Conservation (phyloP, 2,113 vertebrate species). For the Pungitius pungitius region DNA sequence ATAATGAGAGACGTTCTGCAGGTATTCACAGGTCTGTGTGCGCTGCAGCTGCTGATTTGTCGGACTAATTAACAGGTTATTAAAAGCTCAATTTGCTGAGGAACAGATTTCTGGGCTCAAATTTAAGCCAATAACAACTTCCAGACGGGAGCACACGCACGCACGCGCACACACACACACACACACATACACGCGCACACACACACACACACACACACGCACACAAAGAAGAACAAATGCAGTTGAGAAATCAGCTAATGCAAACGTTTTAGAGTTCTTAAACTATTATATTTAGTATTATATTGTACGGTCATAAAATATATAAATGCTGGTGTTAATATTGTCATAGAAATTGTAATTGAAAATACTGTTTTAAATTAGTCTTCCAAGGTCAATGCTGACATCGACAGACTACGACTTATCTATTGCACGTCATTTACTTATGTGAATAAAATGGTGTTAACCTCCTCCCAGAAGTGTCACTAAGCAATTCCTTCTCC, state of each 20-base stretch:
- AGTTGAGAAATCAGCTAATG: not conserved
- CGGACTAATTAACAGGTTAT: conserved; percentile 68
- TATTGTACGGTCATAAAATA: not conserved
- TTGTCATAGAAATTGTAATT: not conserved
- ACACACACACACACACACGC: not conserved
- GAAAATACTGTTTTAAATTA: not conserved
- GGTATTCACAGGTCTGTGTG: conserved; percentile 53
- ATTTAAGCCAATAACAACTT: conserved; percentile 37
- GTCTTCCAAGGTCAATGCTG: not conserved
- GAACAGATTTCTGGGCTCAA: conserved; percentile 49
- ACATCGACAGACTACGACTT: not conserved
- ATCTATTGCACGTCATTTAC: not conserved
- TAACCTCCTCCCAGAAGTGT: not conserved
- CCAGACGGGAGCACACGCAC: conserved; percentile 9
- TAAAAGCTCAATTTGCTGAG: conserved; percentile 62
- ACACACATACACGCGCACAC: not conserved
- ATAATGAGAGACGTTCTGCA: conserved; percentile 51
- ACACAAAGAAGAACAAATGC: not conserved
- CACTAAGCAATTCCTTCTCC: not conserved
- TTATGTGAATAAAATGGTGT: not conserved
- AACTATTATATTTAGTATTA: not conserved
- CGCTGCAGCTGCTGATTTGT: conserved; percentile 60
- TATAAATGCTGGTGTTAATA: not conserved
- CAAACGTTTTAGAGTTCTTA: not conserved
- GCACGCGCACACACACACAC: not conserved